Evolutionary conservation across 64 coral and sea anemone species (phyloP), one percentile per base, ranked within the genome.

Genomic region (Pocillopora verrucosa): DNA sequence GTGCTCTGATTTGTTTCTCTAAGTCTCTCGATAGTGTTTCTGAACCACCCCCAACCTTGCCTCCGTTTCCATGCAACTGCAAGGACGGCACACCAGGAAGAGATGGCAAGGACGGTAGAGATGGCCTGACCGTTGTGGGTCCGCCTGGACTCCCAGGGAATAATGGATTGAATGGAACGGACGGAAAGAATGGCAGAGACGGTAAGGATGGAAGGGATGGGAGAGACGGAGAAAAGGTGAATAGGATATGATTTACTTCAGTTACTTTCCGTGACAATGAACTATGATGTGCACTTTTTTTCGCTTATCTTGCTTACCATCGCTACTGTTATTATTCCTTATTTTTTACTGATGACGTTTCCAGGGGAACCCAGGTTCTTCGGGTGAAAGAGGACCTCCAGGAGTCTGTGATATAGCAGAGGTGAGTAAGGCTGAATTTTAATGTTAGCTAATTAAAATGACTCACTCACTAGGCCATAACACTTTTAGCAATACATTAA

Each of bases 141-240:
- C 91, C 91, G 22, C 57, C 59, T 22, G 91, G 91, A 36, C 76
- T 68, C 62, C 86, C 91, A 10, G 91, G 91, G 19, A 62, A 58
- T 22, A 41, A 92, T n/a, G 91, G 85, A 16, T 4, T 81, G 24
- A 92, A 92, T 82, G 91, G 91, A 37, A 92, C 91, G 10, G 74
- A 82, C 62, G 91, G 91, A 65, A 73, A 72, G 69, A 72, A 92
- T 74, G 91, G 91, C 17, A 92, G 91, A 75, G 86, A 92, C 75
- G 91, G 91, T 19, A 4, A 34, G 34, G 34, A 73, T 76, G 91
- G 91, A 34, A 88, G 64, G 20, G 25, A 85, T 75, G 91, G 91
- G 67, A 59, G 77, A 1, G 87, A 88, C 17, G 91, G 91, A 24
- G 58, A 60, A 12, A 92, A 83, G 91, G 91, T 92, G 63, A 35